Percentiles rank a stretch among this genome's conserved stretches.
Conservation (phyloP, 2,888 invertebrate species). For the Piscicola geometra region DNA sequence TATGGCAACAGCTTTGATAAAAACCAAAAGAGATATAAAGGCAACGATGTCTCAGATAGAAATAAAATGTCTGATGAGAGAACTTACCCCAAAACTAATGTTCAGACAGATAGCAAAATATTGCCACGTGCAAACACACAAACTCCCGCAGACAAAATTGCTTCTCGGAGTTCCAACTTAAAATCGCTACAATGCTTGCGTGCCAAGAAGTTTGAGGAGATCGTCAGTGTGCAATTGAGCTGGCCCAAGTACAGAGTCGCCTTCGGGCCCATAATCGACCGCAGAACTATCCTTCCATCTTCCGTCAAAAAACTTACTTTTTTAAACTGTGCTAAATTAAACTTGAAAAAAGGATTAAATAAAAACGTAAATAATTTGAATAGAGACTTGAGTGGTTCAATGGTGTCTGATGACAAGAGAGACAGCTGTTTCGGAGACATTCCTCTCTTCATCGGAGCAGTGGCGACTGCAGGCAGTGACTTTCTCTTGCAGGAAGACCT, state of each 20-base stretch:
- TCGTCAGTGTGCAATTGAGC: conserved; percentile 48
- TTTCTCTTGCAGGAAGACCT: conserved; percentile 76
- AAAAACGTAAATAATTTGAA: too few species aligned
- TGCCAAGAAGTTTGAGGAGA: conserved; percentile 69
- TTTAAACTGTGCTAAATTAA: neutral
- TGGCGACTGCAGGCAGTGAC: conserved; percentile 68
- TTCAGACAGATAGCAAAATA: too few species aligned
- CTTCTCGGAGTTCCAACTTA: neutral
- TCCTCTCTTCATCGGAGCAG: conserved; percentile 50
- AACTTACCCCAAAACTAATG: too few species aligned
- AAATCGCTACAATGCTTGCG: conserved; percentile 48
- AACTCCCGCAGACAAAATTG: too few species aligned
- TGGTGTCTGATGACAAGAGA: neutral
- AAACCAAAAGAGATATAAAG: too few species aligned
- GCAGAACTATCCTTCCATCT: conserved; percentile 34
- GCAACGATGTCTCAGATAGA: too few species aligned
- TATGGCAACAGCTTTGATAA: too few species aligned
- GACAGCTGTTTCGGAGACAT: conserved; percentile 18
- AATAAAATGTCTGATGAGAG: too few species aligned
- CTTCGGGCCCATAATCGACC: conserved; percentile 49
- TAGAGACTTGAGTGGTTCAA: too few species aligned
- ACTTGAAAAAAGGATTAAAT: too few species aligned
- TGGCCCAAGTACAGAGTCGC: conserved; percentile 52
- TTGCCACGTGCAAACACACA: too few species aligned
- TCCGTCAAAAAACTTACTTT: conserved; percentile 33